A percentile compares a stretch with the other conserved stretches of the same genome.
Evolutionary conservation across 2,888 invertebrate species (phyloP).

Genomic region (Rhingia campestris): DNA sequence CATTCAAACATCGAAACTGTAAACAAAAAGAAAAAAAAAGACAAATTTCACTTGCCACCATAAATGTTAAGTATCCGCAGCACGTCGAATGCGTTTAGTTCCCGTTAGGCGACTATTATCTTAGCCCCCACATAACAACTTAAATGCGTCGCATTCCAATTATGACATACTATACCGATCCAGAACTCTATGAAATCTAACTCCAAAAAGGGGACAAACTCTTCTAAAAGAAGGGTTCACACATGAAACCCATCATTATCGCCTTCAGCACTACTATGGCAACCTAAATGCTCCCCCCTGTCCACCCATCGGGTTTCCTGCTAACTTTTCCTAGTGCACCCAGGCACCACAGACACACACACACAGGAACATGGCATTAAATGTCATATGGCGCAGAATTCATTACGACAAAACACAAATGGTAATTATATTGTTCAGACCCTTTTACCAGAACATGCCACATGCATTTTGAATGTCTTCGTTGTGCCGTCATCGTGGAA

Average conservation of each 20-base stretch:
- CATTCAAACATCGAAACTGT: no score
- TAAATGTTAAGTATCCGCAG: not conserved
- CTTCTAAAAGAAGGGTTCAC: conserved; percentile 16
- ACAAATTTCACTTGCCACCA: no score
- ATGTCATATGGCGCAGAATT: conserved; percentile 60
- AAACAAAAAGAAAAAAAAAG: no score
- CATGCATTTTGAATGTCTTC: conserved; percentile 50
- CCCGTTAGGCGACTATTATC: conserved; percentile 42
- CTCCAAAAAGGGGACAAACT: conserved; percentile 30
- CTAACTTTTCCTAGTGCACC: not conserved
- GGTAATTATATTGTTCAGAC: conserved; percentile 59
- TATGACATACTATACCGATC: conserved; percentile 36
- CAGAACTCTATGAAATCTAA: conserved; percentile 39
- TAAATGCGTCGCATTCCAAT: conserved; percentile 24
- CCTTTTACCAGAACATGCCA: conserved; percentile 42
- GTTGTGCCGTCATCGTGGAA: conserved; percentile 8
- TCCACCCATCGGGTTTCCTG: not conserved
- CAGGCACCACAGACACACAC: not conserved
- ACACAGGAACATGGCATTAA: conserved; percentile 31
- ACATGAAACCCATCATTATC: conserved; percentile 58
- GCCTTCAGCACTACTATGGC: conserved; percentile 57
- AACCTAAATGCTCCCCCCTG: conserved; percentile 19
- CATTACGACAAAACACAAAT: conserved; percentile 49
- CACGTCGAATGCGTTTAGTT: conserved; percentile 14
- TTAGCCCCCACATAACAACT: conserved; percentile 12